Base-by-base conservation (phyloP, 2,888 invertebrate genomes). In the Andrena bucephala region DNA sequence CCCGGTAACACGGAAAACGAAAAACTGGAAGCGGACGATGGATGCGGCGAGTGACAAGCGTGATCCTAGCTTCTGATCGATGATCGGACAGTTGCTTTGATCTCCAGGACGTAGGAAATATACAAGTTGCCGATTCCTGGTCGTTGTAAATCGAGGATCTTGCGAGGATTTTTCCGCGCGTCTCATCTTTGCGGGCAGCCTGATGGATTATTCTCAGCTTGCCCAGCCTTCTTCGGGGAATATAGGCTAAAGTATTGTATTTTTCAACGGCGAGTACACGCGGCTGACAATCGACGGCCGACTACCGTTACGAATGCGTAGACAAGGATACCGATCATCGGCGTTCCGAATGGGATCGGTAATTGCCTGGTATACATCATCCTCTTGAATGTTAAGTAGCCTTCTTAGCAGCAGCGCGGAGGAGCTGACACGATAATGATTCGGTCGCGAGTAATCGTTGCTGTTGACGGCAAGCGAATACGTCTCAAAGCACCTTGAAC, bases 251-350 rank as follows among this genome's bases (percentile, higher is more conserved):
- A 24, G 20, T n/a, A n/a, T 68, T 54, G 16, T n/a, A n/a, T 68
- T 54, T 31, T 50, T 20, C 33, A 50, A 24, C 33, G n/a, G 54
- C 77, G 29, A 29, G 57, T 13, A 79, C 63, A 77, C 13, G 72
- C 72, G 33, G 31, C 33, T n/a, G 63, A 65, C 57, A 27, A 57
- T 72, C 57, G 31, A 16, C n/a, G 16, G 13, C 16, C 33, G 8
- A 52, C 63, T 77, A 77, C 79, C 79, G 77, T 79, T 77, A 79
- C 29, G 54, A n/a, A 54, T 36, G 31, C 63, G 36, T 76, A 20
- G 10, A 33, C 24, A 33, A 50, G 60, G 60, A 78, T 74, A 27
- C n/a, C 36, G 76, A 24, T 67, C 75, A 24, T 77, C 42, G 29
- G 31, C 29, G 6, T 2, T 16, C n/a, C 33, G 33, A 36, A 50